phyloP scores from a whole-genome alignment of 2,797 vertebrate genomes.

The Squalus acanthias region DNA sequence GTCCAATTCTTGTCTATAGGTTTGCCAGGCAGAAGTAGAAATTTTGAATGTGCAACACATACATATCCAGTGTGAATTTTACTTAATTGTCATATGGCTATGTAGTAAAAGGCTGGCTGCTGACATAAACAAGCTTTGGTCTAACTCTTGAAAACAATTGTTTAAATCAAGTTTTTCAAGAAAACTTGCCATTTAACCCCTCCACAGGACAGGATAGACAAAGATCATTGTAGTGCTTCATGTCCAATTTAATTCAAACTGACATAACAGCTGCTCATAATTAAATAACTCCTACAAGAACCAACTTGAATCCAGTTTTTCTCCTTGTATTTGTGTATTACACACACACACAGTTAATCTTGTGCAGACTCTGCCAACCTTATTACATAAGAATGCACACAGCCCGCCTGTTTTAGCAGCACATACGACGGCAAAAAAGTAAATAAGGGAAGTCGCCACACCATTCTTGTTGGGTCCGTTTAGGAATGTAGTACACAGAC shows the following conservation, averaged over 20 bases:
- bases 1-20: background rate
- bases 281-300: background rate
- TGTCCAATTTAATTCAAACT: slow-evolving; percentile 5
- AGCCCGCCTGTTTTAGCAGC: background rate
- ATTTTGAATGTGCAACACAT: background rate
- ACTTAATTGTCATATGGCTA: background rate
- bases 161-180: background rate
- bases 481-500: background rate
- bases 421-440: background rate
- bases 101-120: background rate
- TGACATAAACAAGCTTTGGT: background rate
- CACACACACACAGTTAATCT: background rate
- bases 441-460: slow-evolving; percentile 20
- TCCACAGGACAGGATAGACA: background rate
- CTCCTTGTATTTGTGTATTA: background rate
- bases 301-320: background rate
- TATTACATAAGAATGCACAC: background rate
- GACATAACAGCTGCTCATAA: slow-evolving; percentile 6
- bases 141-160: background rate
- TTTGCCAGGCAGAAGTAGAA: background rate
- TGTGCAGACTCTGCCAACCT: background rate
- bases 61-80: background rate
- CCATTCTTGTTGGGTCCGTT: background rate
- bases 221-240: background rate
- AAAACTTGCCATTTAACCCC: background rate